Conservation (phyloP, 2,797 vertebrate genomes). For the Sebastes paucispinis region DNA sequence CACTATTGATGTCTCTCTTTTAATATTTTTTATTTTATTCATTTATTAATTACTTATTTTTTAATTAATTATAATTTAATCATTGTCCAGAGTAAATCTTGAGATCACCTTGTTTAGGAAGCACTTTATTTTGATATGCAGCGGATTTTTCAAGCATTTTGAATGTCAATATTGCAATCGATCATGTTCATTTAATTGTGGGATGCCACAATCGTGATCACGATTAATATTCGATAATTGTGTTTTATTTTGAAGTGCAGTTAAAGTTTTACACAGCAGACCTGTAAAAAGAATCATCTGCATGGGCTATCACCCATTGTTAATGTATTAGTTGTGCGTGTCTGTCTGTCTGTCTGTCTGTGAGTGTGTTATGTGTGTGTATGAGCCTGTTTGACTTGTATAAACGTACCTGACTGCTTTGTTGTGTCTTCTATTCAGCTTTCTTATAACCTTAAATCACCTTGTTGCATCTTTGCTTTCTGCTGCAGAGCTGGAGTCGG, state of each 20-base stretch:
- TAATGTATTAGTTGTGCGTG: neutral
- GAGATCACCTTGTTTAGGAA: too few species aligned
- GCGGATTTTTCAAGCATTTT: too few species aligned
- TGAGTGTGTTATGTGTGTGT: neutral
- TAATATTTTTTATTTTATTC: too few species aligned
- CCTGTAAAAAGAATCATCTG: slow-evolving; percentile 26
- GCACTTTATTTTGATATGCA: too few species aligned
- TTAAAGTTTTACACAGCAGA: neutral
- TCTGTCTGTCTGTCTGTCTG: neutral
- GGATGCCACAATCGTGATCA: too few species aligned
- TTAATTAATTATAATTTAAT: too few species aligned
- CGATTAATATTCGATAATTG: too few species aligned
- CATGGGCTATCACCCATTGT: slow-evolving; percentile 1
- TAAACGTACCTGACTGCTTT: slow-evolving; percentile 13
- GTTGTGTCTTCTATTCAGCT: slow-evolving; percentile 12
- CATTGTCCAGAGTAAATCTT: too few species aligned
- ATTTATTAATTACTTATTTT: too few species aligned
- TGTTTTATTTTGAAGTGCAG: neutral
- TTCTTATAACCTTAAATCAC: slow-evolving; percentile 15
- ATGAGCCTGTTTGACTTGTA: neutral
- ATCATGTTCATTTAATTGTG: too few species aligned
- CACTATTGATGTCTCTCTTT: too few species aligned
- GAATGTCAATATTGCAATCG: too few species aligned
- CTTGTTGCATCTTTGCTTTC: slow-evolving; percentile 48
- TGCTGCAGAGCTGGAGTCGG: slow-evolving; percentile 57